phyloP scores from a whole-genome alignment of 2,797 vertebrate species.

The Neomorphus geoffroyi region DNA sequence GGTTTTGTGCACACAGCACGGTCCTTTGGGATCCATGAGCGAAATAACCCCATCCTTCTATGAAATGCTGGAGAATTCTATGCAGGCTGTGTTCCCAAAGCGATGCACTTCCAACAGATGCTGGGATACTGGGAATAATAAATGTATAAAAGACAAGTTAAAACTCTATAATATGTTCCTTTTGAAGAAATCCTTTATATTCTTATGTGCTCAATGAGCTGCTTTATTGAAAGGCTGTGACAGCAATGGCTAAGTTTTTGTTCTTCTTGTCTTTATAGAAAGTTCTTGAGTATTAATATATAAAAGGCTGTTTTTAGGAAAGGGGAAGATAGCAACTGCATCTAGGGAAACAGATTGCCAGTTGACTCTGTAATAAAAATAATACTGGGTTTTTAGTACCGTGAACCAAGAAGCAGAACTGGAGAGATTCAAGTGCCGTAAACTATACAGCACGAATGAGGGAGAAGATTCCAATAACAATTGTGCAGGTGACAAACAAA shows the following conservation, averaged over 20 bases:
- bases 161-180: background rate
- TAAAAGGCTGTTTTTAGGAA: constrained; percentile 14
- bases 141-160: background rate
- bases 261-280: background rate
- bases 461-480: background rate
- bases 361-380: constrained; percentile 1
- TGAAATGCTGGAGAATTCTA: background rate
- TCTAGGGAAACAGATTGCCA: background rate
- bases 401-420: background rate
- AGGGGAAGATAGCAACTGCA: background rate
- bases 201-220: background rate
- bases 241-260: background rate
- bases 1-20: background rate
- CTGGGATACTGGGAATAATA: background rate
- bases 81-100: background rate
- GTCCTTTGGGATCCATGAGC: background rate
- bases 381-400: background rate
- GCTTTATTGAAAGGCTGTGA: background rate
- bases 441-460: background rate
- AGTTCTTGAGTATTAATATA: background rate
- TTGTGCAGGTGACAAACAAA: background rate
- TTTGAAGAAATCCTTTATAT: background rate
- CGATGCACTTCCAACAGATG: background rate
- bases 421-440: background rate
- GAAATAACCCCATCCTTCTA: background rate